phyloP scores from a whole-genome alignment of 1,140 invertebrate genomes.

The Ylistrum balloti region DNA sequence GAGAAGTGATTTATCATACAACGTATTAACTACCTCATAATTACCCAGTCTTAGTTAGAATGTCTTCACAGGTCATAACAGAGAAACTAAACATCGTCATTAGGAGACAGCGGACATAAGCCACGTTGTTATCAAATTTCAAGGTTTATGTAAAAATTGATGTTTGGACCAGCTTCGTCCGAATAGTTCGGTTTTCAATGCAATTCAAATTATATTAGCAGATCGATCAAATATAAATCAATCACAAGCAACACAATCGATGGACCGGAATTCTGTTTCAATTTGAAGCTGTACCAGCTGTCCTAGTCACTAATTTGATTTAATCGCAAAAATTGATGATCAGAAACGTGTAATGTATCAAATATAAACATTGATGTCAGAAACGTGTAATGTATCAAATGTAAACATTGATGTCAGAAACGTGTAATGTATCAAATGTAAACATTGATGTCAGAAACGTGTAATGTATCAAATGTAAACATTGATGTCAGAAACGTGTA shows the following conservation, averaged over 20 bases:
- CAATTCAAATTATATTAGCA: background rate
- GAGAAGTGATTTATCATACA: background rate
- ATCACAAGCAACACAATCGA: background rate
- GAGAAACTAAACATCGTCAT: background rate
- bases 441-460: no score
- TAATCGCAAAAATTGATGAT: no score
- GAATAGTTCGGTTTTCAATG: background rate
- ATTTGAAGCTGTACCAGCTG: background rate
- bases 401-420: no score
- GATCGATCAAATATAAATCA: background rate
- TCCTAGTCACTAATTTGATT: no score
- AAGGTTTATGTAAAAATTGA: background rate
- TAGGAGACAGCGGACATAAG: background rate
- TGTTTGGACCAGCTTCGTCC: background rate
- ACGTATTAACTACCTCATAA: background rate
- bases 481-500: no score
- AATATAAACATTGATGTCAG: no score
- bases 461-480: no score
- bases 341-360: no score
- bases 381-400: no score
- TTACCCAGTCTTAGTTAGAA: background rate
- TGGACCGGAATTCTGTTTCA: background rate
- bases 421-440: no score
- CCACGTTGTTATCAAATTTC: background rate
- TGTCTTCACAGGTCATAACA: background rate